Conservation (phyloP, 2,797 vertebrate species). For the Leptatherina wallacei region DNA sequence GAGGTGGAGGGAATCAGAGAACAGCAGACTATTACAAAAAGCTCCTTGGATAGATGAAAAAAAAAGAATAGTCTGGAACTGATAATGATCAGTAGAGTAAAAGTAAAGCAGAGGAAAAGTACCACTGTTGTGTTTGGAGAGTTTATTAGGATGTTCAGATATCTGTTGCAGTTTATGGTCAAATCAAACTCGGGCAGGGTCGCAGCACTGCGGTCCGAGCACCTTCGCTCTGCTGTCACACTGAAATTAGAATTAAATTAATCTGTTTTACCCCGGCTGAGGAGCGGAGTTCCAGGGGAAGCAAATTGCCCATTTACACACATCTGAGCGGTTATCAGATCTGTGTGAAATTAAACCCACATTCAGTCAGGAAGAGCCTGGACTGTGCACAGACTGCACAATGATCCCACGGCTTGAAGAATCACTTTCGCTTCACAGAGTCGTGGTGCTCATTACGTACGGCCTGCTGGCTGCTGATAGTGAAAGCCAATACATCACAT, state of each 20-base stretch:
- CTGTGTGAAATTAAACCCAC: slow-evolving; percentile 56
- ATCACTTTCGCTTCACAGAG: slow-evolving; percentile 46
- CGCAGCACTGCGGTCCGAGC: slow-evolving; percentile 4
- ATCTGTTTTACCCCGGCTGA: slow-evolving; percentile 31
- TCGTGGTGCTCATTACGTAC: slow-evolving; percentile 46
- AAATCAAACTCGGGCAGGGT: not conserved
- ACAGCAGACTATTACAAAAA: not conserved
- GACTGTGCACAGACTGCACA: slow-evolving; percentile 40
- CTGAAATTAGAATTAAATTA: slow-evolving; percentile 36
- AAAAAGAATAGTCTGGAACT: not conserved
- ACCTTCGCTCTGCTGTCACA: not conserved
- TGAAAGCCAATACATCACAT: slow-evolving; percentile 43
- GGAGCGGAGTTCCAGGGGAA: slow-evolving; percentile 24
- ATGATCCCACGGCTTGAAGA: slow-evolving; percentile 43
- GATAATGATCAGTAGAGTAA: not conserved
- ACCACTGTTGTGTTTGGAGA: not conserved
- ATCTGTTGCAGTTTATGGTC: not conserved
- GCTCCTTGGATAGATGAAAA: not conserved
- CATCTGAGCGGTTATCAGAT: slow-evolving; percentile 54
- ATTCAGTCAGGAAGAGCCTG: slow-evolving; percentile 12
- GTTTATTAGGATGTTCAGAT: not conserved
- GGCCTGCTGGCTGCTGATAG: slow-evolving; percentile 59
- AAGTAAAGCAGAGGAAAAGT: not conserved
- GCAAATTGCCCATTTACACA: slow-evolving; percentile 52
- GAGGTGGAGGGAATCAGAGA: not conserved